A percentile compares a stretch with the other conserved stretches of the same genome.
Conservation (phyloP, 2,888 invertebrate species). For the Sesia bembeciformis region DNA sequence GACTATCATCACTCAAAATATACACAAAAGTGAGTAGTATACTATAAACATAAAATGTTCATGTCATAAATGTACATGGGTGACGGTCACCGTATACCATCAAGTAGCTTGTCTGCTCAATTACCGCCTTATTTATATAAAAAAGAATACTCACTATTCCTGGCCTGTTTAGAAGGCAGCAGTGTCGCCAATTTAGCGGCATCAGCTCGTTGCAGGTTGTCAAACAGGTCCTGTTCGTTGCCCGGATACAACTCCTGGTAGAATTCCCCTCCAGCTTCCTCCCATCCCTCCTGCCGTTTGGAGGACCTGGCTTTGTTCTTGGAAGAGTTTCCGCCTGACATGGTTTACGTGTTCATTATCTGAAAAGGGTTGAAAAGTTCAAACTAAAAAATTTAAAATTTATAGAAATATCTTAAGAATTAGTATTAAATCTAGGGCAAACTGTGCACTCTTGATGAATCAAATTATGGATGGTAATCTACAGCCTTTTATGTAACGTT, state of each 20-base stretch:
- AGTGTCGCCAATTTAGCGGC: constrained; percentile 84
- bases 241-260: constrained; percentile 89
- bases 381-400: too few relatives aligned
- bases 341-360: constrained; percentile 22
- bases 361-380: neutral
- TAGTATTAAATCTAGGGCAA: too few relatives aligned
- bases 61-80: too few relatives aligned
- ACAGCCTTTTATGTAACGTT: too few relatives aligned
- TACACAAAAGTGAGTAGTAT: too few relatives aligned
- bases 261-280: constrained; percentile 89
- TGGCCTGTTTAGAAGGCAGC: constrained; percentile 85
- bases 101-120: too few relatives aligned
- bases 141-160: constrained; percentile 75
- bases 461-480: too few relatives aligned
- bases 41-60: too few relatives aligned
- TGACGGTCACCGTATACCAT: too few relatives aligned
- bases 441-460: too few relatives aligned
- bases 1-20: too few relatives aligned
- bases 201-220: constrained; percentile 81
- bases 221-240: constrained; percentile 75
- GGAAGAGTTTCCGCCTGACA: constrained; percentile 61
- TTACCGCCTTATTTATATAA: neutral
- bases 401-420: too few relatives aligned
- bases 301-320: constrained; percentile 48
- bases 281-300: constrained; percentile 77